Base-by-base conservation (phyloP, 2,113 vertebrate genomes). In the Clupea harengus region DNA sequence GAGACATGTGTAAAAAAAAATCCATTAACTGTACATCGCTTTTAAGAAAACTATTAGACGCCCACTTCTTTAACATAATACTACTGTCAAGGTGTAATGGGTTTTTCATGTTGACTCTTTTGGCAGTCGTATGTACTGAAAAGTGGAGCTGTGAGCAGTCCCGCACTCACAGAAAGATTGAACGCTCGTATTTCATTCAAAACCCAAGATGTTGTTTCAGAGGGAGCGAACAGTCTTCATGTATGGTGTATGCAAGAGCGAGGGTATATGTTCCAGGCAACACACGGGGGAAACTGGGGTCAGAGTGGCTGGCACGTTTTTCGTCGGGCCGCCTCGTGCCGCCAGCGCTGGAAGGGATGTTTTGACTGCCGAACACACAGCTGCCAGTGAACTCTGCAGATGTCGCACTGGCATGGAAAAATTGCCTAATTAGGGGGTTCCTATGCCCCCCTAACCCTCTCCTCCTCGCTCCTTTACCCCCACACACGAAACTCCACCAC, bases 331-430 rank as follows among this genome's bases (percentile, higher is more conserved):
- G 91, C 90, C 86, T 86, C 85, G 88, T 93, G 87, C 87, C 92
- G 78, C 54, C 92, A 82, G 89, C 83, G 84, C 88, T 91, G 92
- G 94, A 88, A 85, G 86, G 91, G 90, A 90, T 94, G 90, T 91
- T 95, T 89, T 89, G 91, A 92, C 95, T 95, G 87, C 78, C 91
- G 90, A 88, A 88, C 92, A 91, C 84, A 89, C 93, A 93, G 92
- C 89, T 95, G 89, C 89, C 88, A 93, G 91, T 93, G 88, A 92
- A 91, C 92, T 94, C 89, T 94, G 91, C 92, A 95, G 90, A 95
- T 87, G 91, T 86, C 84, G 89, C 86, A 52, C 87, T 94, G 92
- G 91, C 91, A 91, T 90, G 90, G 88, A 93, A 93, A 88, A 39
- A 89, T 89, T 89, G 86, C 88, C 86, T 93, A 94, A 93, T 94